These are phyloP conservation scores for Aegithalos caudatus DNA, from an alignment of 2,113 vertebrate species.

Conservation along the genomic window DNA sequence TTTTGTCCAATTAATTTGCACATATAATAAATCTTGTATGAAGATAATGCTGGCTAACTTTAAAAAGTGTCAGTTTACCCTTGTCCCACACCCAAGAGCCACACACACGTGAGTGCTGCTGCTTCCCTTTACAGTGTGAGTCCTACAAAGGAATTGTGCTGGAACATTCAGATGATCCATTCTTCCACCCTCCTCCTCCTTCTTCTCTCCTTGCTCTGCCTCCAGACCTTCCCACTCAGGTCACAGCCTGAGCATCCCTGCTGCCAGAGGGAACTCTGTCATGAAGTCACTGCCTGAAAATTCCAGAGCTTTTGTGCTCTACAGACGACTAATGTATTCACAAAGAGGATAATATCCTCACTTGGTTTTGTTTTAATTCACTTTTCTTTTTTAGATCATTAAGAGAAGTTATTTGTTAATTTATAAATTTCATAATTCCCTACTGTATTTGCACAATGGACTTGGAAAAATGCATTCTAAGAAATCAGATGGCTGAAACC, in stretches of 20 bases:
- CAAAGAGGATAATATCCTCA: neutral
- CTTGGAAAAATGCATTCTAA: neutral
- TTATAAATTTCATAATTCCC: neutral
- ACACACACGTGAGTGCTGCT: fast-evolving
- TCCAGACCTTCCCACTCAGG: neutral
- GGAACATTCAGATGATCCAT: neutral
- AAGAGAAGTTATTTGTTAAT: neutral
- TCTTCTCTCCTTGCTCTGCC: neutral
- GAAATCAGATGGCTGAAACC: neutral
- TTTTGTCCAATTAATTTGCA: neutral
- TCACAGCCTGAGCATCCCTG: neutral
- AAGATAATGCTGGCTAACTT: neutral
- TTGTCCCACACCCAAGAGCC: neutral
- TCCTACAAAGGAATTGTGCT: neutral
- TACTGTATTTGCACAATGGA: neutral
- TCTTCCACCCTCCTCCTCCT: neutral
- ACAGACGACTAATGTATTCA: neutral
- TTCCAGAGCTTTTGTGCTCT: neutral
- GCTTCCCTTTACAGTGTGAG: fast-evolving
- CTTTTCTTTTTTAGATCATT: neutral
- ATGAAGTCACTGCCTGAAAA: neutral
- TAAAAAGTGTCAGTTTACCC: neutral
- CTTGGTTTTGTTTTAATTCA: neutral
- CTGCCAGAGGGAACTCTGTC: neutral
- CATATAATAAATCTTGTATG: neutral